Base-by-base conservation (phyloP, 2,888 invertebrate species). In the Deilephila elpenor region DNA sequence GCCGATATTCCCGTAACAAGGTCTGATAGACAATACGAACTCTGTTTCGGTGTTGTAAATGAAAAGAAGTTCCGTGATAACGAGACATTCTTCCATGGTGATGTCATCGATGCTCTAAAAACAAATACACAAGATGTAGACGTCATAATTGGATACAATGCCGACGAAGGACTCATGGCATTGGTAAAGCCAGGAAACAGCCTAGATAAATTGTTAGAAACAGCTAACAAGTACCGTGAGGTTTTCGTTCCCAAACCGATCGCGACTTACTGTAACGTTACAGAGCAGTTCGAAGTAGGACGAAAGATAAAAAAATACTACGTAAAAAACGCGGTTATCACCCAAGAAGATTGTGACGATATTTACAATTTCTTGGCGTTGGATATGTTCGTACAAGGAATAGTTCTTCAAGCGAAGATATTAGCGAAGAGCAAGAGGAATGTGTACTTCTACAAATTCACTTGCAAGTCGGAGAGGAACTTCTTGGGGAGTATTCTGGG, bases 91-190 rank as follows among this genome's bases (percentile, higher is more conserved):
- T 90, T 90, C 74, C 80, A 78, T 60, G 89, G 88, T 29, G 84
- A 89, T 71, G 71, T 79, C 4, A 73, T 74, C 14, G 91, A 95
- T 14, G 84, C 88, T 20, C 77, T 94, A 20, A 89, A 90, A 79
- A 87, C 91, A 7, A 96, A 95, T 11, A 89, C 91, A 11, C 90
- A 95, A 61, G 82, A 88, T 4, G 91, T 96, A 1, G 97, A 97
- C 0, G 95, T 97, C 85, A 96, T 98, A 86, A 93, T 96, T 32
- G 98, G 98, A 4, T 89, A 96, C 17, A 97, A 96, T 6, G 95
- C 95, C 29, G 96, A 97, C 70, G 98, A 98, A 90, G 97, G 97
- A 0, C 44, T 88, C 0, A 74, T 89, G 60, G 76, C 80, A 6
- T 34, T 87, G 0, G 71, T 74, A 17, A 51, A 72, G 0, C 20